These are phyloP conservation scores for Trichechus manatus DNA, from an alignment of 2,113 vertebrate species.

Conservation along the genomic window DNA sequence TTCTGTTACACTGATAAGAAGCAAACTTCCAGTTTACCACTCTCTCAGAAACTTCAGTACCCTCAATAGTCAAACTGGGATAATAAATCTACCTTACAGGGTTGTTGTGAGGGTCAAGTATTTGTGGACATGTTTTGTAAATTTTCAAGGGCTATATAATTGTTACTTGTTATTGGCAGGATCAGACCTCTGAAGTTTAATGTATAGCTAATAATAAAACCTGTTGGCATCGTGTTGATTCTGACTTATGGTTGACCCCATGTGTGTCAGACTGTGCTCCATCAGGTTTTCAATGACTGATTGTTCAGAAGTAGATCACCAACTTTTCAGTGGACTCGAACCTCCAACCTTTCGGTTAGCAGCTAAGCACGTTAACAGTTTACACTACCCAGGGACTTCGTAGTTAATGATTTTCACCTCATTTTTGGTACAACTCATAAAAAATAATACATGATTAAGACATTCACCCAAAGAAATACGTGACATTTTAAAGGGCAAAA, in stretches of 20 bases:
- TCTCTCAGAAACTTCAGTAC: background rate
- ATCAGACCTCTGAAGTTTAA: conserved; percentile 22
- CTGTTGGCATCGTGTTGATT: background rate
- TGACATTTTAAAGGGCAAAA: conserved; percentile 50
- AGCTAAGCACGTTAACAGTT: background rate
- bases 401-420: conserved; percentile 34
- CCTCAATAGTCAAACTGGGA: background rate
- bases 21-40: background rate
- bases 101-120: background rate
- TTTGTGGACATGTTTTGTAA: background rate
- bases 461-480: conserved; percentile 43
- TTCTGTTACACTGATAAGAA: background rate
- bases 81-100: background rate
- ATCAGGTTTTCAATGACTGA: background rate
- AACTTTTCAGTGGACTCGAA: background rate
- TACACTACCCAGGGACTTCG: background rate
- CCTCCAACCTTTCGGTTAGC: background rate
- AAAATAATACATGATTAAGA: conserved; percentile 49
- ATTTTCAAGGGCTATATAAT: background rate
- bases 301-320: background rate
- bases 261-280: background rate
- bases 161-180: conserved; percentile 1
- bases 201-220: conserved; percentile 30
- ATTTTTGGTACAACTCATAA: conserved; percentile 54
- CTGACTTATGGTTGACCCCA: background rate